Conservation (phyloP, 2,797 vertebrate genomes). For the Spea hammondii region DNA sequence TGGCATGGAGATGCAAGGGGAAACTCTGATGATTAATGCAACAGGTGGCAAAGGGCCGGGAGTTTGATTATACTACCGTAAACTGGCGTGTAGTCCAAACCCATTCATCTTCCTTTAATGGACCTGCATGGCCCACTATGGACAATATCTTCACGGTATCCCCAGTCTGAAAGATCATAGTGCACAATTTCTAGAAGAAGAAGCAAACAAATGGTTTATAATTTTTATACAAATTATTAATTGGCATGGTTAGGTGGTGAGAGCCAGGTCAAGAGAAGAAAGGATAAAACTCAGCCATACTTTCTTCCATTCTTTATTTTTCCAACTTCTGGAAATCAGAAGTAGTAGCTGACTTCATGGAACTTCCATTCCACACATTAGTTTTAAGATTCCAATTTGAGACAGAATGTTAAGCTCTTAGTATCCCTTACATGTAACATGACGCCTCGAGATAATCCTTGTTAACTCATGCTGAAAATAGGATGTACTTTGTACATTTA, state of each 20-base stretch:
- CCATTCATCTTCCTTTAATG: conserved; percentile 53
- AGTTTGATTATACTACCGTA: conserved; percentile 57
- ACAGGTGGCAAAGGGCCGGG: conserved; percentile 53
- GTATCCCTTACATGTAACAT: not conserved
- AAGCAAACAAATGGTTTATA: not conserved
- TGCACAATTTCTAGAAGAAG: not conserved
- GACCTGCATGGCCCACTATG: not conserved
- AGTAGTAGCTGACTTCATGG: no score
- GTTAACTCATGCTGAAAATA: not conserved
- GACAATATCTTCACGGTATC: not conserved
- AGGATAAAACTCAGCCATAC: no score
- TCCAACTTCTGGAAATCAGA: no score
- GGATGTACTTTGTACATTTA: not conserved
- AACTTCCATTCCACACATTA: not conserved
- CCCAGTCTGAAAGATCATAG: not conserved
- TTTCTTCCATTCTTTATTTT: no score
- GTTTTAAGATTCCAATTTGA: not conserved
- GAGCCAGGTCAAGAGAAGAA: no score
- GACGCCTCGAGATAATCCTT: not conserved
- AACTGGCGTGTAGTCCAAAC: conserved; percentile 38
- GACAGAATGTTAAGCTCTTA: not conserved
- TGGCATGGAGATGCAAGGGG: conserved; percentile 43
- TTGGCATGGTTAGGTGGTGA: no score
- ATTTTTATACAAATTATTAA: no score
- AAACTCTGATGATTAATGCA: conserved; percentile 58